Evolutionary conservation across 2,113 vertebrate species (phyloP).

Genomic region (Bufo gargarizans): DNA sequence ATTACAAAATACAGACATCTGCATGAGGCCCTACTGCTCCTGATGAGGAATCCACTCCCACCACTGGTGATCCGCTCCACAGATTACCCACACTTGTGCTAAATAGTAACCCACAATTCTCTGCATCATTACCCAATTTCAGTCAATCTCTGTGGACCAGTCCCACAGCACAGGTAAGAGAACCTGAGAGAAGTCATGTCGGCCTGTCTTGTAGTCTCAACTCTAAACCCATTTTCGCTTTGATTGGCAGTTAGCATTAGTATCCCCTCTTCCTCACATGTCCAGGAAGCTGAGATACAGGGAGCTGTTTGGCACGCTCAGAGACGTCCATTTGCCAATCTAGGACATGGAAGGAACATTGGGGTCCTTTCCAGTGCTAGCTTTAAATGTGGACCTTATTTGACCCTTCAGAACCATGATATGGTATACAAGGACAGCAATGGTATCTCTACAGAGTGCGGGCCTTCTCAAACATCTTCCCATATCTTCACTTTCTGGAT

Average conservation of each 20-base stretch:
- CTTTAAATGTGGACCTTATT: not conserved
- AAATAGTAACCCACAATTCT: conserved; percentile 13
- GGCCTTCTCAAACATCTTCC: too few relatives aligned
- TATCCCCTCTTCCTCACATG: too few relatives aligned
- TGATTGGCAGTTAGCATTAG: too few relatives aligned
- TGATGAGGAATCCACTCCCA: not conserved
- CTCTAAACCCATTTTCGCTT: too few relatives aligned
- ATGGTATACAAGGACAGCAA: too few relatives aligned
- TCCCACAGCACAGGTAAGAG: conserved; percentile 18
- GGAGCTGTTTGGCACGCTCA: not conserved
- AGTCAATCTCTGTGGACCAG: not conserved
- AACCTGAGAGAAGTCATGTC: not conserved
- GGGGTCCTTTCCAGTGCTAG: not conserved
- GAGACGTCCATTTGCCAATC: not conserved
- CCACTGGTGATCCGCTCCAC: not conserved
- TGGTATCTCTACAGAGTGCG: not conserved
- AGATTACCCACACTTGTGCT: conserved; percentile 6
- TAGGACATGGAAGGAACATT: not conserved
- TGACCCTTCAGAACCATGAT: not conserved
- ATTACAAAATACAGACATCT: too few relatives aligned
- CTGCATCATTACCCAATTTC: not conserved
- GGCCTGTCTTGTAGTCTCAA: too few relatives aligned
- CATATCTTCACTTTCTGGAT: too few relatives aligned
- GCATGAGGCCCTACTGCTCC: too few relatives aligned
- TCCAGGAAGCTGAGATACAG: not conserved